Evolutionary conservation across 2,113 vertebrate species (phyloP), one percentile per base, ranked within the genome.

Genomic region (Dipodomys stephensi): DNA sequence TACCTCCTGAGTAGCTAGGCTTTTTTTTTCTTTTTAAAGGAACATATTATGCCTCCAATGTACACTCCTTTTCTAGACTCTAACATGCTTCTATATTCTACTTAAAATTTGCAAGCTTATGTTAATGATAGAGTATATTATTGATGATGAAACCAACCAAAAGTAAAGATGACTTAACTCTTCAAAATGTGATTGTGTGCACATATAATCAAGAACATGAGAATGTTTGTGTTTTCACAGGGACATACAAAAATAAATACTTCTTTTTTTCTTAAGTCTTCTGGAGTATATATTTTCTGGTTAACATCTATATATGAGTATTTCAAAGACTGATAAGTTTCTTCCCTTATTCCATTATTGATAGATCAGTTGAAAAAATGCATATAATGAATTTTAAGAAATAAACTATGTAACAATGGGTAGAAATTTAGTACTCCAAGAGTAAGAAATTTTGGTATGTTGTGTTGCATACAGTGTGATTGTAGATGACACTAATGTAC

Each of bases 301-400:
- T 10, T 0, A 81, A 94, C 76, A 81, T 69, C 11, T 6, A 73
- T 30, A 65, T 60, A 71, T 12, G 6, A 27, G 25, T 12, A 72
- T 72, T 72, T 94, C 20, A 87, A 87, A 71, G 8, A 79, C 39
- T 82, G 30, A 9, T 83, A 68, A 74, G 9, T 73, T 72, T 81
- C 22, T 77, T 72, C 22, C 2, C 57, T 60, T 85, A 22, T 6
- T 81, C 39, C 1, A 15, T 62, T 62, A 18, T 9, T 53, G 53
- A 57, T 57, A 16, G 53, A 57, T 57, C 53, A 57, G 53, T 57
- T 13, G 53, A 49, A 10, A 57, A 57, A 57, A 57, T 57, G 15
- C 53, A 2, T 57, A 15, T 57, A 57, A 57, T 57, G 53, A 57
- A 57, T 57, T 57, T 57, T 13, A 57, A 57, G 12, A 57, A 57